Percentiles rank a stretch among this genome's conserved stretches.
phyloP scores from a whole-genome alignment of 2,113 vertebrate species.

The Planiliza haematocheilus region DNA sequence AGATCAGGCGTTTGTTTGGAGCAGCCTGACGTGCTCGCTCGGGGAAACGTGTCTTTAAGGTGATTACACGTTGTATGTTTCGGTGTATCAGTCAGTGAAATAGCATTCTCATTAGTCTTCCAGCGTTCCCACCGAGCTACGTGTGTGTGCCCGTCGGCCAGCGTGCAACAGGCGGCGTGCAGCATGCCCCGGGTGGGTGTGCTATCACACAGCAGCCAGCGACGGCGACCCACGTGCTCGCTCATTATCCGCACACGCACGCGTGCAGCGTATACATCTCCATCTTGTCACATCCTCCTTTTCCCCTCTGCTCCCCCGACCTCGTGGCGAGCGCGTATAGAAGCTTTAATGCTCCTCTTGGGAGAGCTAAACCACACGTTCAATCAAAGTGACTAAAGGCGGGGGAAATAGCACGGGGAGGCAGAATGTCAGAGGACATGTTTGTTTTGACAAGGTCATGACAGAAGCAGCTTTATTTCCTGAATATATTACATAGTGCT shows the following conservation, averaged over 20 bases:
- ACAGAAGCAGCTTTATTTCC: constrained; percentile 71
- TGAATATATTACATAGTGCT: constrained; percentile 38
- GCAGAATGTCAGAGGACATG: constrained; percentile 60
- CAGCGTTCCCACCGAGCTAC: constrained; percentile 59
- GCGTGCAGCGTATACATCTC: constrained; percentile 6
- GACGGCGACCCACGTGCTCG: constrained; percentile 63
- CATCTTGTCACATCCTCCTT: constrained; percentile 20
- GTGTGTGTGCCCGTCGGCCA: constrained; percentile 70
- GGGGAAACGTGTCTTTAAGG: constrained; percentile 70
- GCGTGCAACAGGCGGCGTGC: constrained; percentile 59
- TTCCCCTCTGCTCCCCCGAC: background rate
- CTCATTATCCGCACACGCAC: constrained; percentile 49
- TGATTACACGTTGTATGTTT: constrained; percentile 75
- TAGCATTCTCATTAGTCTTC: constrained; percentile 68
- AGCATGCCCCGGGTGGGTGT: constrained; percentile 70
- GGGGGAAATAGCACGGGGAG: constrained; percentile 49
- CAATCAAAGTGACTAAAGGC: constrained; percentile 71
- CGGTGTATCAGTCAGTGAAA: constrained; percentile 68
- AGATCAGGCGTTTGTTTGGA: constrained; percentile 74
- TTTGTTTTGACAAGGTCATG: constrained; percentile 79
- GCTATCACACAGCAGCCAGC: constrained; percentile 61
- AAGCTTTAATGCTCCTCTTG: constrained; percentile 68
- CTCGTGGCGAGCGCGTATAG: constrained; percentile 30
- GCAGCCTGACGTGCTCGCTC: constrained; percentile 63
- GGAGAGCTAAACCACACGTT: constrained; percentile 75